Evolutionary conservation across 2,113 vertebrate genomes (phyloP), one percentile per base, ranked within the genome.

Genomic region (Chionis minor): DNA sequence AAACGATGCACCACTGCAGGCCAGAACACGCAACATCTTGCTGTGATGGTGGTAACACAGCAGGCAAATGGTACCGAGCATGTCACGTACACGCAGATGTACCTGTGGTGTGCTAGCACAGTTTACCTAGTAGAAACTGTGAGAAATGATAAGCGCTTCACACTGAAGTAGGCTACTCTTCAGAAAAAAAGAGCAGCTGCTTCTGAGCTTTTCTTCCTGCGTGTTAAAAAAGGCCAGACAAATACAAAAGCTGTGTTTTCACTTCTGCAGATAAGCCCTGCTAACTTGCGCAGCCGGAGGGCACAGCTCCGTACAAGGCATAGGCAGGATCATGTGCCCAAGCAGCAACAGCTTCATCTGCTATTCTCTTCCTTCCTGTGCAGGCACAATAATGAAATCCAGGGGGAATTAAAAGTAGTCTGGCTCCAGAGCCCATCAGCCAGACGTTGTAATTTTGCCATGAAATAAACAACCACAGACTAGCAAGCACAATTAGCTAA

Each of bases 321-420:
- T 2, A 42, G 26, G 75, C 86, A 88, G 63, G 21, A 73, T 78
- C 30, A 55, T 49, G 70, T 95, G 81, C 88, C 45, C 70, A 38
- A 93, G 91, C 63, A 47, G 71, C 30, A 81, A 87, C 49, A 58
- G 86, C 86, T 88, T 96, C 45, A 92, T 93, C 90, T 92, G 69
- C 75, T 87, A 75, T 89, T 90, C 95, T 83, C 15, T 78, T 95
- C 87, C 62, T 80, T 92, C 61, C 74, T 81, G 75, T 80, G 65
- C 94, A 91, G 94, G 70, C 90, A 92, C 72, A 94, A 33, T 94
- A 95, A 94, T 94, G 91, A 96, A 96, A 93, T 86, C 92, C 54
- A 45, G 27, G 10, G 78, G 81, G 92, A 96, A 95, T 94, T 88
- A 81, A 47, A 96, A 75, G 58, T 73, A 88, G 88, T 90, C 79